phyloP scores from a whole-genome alignment of 1,140 invertebrate species.

The Aporrectodea caliginosa region DNA sequence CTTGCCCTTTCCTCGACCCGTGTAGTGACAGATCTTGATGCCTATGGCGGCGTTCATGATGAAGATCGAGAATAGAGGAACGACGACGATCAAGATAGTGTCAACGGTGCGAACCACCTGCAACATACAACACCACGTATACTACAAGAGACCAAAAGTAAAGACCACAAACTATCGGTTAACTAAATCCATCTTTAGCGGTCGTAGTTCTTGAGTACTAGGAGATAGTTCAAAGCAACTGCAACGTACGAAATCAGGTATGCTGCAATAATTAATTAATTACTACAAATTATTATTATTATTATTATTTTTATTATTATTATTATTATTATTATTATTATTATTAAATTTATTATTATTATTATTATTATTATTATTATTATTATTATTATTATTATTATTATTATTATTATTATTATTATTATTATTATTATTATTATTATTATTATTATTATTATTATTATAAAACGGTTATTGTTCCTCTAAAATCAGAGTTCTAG shows the following conservation, averaged over 20 bases:
- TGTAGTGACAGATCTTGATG: conserved; percentile 57
- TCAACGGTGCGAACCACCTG: conserved; percentile 67
- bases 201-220: background rate
- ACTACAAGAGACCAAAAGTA: conserved; percentile 34
- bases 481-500: too few species aligned
- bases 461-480: too few species aligned
- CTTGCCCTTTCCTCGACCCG: conserved; percentile 50
- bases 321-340: background rate
- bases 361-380: background rate
- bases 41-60: conserved; percentile 68
- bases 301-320: background rate
- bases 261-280: background rate
- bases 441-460: too few species aligned
- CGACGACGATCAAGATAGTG: conserved; percentile 65
- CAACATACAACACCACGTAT: conserved; percentile 56
- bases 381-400: background rate
- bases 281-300: too few species aligned
- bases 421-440: too few species aligned
- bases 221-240: conserved; percentile 39
- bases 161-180: background rate
- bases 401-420: too few species aligned
- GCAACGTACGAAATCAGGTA: conserved; percentile 18
- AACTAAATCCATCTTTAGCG: background rate
- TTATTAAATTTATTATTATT: background rate
- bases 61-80: conserved; percentile 68